Evolutionary conservation across 2,113 vertebrate genomes (phyloP).

Genomic region (Ellobius talpinus): DNA sequence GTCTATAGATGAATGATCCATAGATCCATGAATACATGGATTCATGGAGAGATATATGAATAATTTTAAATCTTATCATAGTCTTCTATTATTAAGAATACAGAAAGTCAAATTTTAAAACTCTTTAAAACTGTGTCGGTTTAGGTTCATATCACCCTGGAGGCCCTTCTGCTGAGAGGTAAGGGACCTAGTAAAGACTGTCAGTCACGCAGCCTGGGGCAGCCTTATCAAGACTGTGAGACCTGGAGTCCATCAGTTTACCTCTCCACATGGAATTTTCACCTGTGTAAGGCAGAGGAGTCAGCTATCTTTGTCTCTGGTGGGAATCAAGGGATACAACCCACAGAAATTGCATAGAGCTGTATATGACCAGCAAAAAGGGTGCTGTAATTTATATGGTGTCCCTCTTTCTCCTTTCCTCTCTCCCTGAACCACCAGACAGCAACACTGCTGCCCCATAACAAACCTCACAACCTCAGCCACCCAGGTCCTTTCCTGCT

Average conservation of each 20-base stretch:
- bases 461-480: background rate
- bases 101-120: slow-evolving; percentile 3
- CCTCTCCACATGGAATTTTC: background rate
- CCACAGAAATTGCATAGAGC: background rate
- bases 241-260: background rate
- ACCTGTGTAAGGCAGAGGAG: background rate
- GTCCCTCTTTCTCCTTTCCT: background rate
- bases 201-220: background rate
- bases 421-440: background rate
- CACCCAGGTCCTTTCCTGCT: background rate
- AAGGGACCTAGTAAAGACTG: background rate
- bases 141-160: background rate
- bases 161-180: background rate
- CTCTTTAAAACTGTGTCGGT: background rate
- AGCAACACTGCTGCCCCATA: background rate
- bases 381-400: background rate
- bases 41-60: background rate
- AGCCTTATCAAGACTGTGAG: background rate
- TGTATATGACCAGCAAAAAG: background rate
- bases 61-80: background rate
- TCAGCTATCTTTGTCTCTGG: background rate
- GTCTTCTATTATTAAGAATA: background rate
- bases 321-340: background rate
- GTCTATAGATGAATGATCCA: background rate
- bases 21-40: too few species aligned